Evolutionary conservation across 2,888 invertebrate genomes (phyloP).

Genomic region (Disparrhopalites patrizii): DNA sequence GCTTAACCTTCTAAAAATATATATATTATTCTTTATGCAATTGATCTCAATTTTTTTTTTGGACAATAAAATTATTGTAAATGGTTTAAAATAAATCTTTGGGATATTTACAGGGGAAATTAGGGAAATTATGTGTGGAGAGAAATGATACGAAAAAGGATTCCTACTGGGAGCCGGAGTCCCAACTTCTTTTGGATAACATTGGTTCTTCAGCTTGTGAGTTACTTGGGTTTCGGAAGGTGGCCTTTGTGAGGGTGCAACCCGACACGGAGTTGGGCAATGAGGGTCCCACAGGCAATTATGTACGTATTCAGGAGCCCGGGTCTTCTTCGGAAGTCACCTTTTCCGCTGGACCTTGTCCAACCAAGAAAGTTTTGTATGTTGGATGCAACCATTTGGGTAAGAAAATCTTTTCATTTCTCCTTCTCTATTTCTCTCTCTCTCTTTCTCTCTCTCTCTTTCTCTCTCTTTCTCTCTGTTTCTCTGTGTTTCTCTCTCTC

Average conservation of each 20-base stretch:
- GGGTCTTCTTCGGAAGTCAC: conserved; percentile 69
- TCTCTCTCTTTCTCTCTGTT: no score
- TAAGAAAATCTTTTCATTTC: no score
- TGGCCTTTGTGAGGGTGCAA: conserved; percentile 64
- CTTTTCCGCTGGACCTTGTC: conserved; percentile 72
- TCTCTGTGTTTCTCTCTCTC: no score
- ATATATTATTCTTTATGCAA: no score
- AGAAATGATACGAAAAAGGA: conserved; percentile 35
- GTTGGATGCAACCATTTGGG: conserved; percentile 73
- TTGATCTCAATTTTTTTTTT: not conserved
- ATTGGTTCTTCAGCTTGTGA: conserved; percentile 47
- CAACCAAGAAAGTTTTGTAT: conserved; percentile 70
- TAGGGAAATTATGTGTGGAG: conserved; percentile 47
- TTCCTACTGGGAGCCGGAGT: conserved; percentile 43
- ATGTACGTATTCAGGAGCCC: conserved; percentile 78
- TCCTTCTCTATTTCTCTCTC: no score
- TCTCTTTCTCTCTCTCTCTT: no score
- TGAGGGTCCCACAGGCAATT: conserved; percentile 55
- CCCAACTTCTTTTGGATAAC: conserved; percentile 43
- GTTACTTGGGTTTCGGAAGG: conserved; percentile 57
- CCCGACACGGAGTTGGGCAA: conserved; percentile 57
- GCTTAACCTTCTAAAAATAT: no score
- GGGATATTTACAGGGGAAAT: conserved; percentile 34
- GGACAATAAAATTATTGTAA: not conserved
- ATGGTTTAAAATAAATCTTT: conserved; percentile 6